Conservation (phyloP, 2,113 vertebrate genomes). For the Trogon surrucura region DNA sequence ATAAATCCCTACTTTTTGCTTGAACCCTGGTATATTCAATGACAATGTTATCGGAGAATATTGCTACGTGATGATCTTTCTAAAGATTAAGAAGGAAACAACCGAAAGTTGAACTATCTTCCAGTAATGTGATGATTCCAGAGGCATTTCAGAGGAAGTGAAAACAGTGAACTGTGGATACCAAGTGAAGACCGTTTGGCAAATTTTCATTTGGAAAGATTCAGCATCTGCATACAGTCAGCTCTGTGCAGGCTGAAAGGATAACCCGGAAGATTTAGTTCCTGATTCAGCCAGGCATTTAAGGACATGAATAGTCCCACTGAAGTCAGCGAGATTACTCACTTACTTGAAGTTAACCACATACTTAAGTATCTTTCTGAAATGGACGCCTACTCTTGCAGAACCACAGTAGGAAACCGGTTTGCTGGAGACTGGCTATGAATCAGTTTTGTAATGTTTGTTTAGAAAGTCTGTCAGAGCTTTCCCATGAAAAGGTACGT, state of each 20-base stretch:
- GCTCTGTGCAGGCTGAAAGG: not conserved
- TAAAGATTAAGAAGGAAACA: constrained; percentile 11
- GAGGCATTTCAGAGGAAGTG: not conserved
- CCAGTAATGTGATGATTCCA: not conserved
- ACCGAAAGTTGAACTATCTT: not conserved
- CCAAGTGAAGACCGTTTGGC: not conserved
- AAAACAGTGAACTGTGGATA: not conserved
- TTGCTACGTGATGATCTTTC: not conserved
- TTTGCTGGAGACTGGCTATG: not conserved
- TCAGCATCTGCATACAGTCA: not conserved
- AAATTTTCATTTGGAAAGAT: constrained; percentile 6
- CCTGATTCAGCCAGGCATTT: constrained; percentile 15
- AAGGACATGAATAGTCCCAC: constrained; percentile 17
- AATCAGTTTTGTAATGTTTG: not conserved
- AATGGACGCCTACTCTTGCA: not conserved
- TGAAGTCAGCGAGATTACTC: constrained; percentile 22
- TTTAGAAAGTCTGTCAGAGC: not conserved
- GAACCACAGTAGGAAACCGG: not conserved
- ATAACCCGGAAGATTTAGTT: constrained; percentile 13
- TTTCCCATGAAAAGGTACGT: constrained; percentile 8
- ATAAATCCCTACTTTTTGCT: not conserved
- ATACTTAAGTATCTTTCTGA: not conserved
- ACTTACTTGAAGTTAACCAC: constrained; percentile 23
- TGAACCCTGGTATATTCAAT: constrained; percentile 11
- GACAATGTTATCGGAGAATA: not conserved